These are phyloP conservation scores for Dermolepida albohirtum DNA, from an alignment of 2,888 invertebrate species.

Conservation along the genomic window DNA sequence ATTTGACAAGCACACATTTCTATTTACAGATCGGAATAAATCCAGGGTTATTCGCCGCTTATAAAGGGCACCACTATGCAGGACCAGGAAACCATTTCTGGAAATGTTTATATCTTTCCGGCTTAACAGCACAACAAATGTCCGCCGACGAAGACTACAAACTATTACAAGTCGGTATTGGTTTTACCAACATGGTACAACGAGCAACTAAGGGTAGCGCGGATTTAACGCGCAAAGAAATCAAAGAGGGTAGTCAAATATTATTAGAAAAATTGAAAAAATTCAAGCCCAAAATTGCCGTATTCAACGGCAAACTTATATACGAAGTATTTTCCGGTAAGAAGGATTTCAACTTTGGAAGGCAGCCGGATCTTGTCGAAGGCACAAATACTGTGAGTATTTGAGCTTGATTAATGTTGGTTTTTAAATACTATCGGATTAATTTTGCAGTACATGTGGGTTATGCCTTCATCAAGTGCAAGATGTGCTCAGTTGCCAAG, in stretches of 20 bases:
- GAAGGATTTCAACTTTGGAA: conserved; percentile 96
- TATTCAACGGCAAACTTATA: conserved; percentile 98
- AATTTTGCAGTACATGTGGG: conserved; percentile 90
- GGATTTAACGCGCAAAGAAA: conserved; percentile 93
- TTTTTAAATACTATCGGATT: not conserved
- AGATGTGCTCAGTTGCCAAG: conserved; percentile 97
- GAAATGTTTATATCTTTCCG: conserved; percentile 96
- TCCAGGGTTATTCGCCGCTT: conserved; percentile 96
- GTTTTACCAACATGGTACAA: conserved; percentile 97
- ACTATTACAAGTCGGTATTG: conserved; percentile 92
- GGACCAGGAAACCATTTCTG: conserved; percentile 99
- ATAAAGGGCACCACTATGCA: conserved; percentile 98
- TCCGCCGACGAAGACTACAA: conserved; percentile 96
- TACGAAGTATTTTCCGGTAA: conserved; percentile 98
- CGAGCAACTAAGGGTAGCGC: conserved; percentile 96
- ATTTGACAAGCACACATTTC: not conserved
- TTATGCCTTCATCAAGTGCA: conserved; percentile 98
- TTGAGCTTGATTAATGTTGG: conserved; percentile 1
- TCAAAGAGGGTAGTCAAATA: conserved; percentile 91
- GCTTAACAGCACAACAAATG: conserved; percentile 94
- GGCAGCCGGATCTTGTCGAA: conserved; percentile 92
- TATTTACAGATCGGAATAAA: conserved; percentile 93
- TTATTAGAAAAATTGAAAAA: conserved; percentile 90
- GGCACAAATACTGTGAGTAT: conserved; percentile 91
- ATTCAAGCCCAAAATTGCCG: conserved; percentile 95